Percentiles rank a stretch among this genome's conserved stretches.
phyloP scores from a whole-genome alignment of 2,797 vertebrate species.

The Psittacula echo region DNA sequence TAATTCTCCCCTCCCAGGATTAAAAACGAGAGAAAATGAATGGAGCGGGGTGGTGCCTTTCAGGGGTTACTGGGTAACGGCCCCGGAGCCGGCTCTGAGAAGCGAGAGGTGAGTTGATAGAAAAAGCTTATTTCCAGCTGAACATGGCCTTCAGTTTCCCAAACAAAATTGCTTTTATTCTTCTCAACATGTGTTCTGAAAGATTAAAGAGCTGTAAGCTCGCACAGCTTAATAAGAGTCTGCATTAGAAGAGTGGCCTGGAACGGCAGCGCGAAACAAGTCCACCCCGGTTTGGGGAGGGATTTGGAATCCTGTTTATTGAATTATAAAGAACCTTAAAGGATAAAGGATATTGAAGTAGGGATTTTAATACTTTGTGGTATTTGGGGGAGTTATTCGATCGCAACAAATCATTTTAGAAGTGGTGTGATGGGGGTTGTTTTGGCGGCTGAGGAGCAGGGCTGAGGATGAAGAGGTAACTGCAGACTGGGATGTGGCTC shows the following conservation, averaged over 20 bases:
- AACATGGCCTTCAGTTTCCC: conserved; percentile 85
- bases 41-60: neutral
- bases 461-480: neutral
- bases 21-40: neutral
- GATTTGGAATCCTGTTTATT: conserved; percentile 88
- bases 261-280: conserved; percentile 80
- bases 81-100: neutral
- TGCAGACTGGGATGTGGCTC: neutral
- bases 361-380: conserved; percentile 83
- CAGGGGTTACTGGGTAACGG: neutral
- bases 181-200: conserved; percentile 88
- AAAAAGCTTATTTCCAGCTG: conserved; percentile 86
- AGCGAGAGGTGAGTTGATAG: conserved; percentile 80
- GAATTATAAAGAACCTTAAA: conserved; percentile 91
- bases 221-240: conserved; percentile 79
- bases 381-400: conserved; percentile 81
- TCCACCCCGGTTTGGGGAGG: conserved; percentile 73
- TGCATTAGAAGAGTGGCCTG: conserved; percentile 78
- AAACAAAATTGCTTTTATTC: conserved; percentile 94
- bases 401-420: conserved; percentile 79
- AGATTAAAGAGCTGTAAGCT: conserved; percentile 90
- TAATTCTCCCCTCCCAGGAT: neutral
- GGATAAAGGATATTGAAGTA: conserved; percentile 85
- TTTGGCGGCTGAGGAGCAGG: neutral
- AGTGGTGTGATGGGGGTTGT: neutral